Evolutionary conservation across 2,113 vertebrate species (phyloP).

Genomic region (Girardinichthys multiradiatus): DNA sequence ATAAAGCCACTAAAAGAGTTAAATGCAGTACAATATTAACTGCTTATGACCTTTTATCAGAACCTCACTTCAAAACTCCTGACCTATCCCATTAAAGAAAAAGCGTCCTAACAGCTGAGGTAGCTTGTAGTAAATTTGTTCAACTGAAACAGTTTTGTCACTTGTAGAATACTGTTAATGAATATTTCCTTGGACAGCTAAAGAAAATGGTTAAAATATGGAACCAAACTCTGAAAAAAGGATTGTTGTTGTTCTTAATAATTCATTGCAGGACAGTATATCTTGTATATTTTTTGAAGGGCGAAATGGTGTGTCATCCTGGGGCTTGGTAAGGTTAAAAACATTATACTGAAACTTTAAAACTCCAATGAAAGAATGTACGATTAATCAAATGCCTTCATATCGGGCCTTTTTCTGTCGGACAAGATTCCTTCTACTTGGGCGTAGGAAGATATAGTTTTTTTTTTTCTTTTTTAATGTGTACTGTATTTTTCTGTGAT

Average conservation of each 20-base stretch:
- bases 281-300: constrained; percentile 33
- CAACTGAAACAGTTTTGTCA: constrained; percentile 57
- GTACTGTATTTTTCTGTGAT: constrained; percentile 63
- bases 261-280: constrained; percentile 64
- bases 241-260: constrained; percentile 47
- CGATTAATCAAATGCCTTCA: constrained; percentile 76
- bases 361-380: constrained; percentile 77
- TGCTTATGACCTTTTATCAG: background rate
- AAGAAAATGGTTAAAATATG: constrained; percentile 23
- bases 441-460: constrained; percentile 39
- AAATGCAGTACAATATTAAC: background rate
- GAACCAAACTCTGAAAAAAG: constrained; percentile 26
- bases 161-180: constrained; percentile 63
- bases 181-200: constrained; percentile 53
- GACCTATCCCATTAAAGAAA: background rate
- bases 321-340: constrained; percentile 33
- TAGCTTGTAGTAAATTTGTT: constrained; percentile 63
- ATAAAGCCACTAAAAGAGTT: background rate
- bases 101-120: constrained; percentile 20
- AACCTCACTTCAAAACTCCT: background rate
- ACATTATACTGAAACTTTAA: constrained; percentile 53
- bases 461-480: constrained; percentile 34
- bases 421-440: constrained; percentile 51
- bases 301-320: constrained; percentile 35
- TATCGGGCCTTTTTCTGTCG: constrained; percentile 64